Conservation (phyloP, 23 tunicate genomes). For the Trididemnum clinides region DNA sequence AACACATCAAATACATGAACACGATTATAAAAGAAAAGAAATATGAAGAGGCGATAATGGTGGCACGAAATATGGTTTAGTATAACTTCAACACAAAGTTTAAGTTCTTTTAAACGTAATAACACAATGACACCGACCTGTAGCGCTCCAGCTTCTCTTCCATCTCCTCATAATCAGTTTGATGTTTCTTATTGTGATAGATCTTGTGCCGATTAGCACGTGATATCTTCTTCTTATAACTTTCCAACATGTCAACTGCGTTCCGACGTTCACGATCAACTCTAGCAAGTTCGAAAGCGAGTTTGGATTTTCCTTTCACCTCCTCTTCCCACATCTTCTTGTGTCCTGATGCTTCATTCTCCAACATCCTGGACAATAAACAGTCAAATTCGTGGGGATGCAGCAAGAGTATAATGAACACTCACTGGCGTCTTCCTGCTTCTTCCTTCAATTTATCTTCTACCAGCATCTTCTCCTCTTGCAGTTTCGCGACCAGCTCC, state of each 20-base stretch:
- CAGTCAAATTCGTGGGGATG: background rate
- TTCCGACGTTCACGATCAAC: conserved; percentile 54
- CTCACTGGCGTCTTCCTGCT: conserved; percentile 40
- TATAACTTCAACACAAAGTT: no score
- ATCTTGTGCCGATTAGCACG: no score
- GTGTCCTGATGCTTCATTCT: conserved; percentile 80
- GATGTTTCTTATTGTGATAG: no score
- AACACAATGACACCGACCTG: conserved; percentile 49
- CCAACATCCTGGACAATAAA: conserved; percentile 43
- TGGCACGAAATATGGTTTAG: no score
- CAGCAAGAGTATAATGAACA: no score
- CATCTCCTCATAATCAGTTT: no score
- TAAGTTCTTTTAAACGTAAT: no score
- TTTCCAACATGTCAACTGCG: conserved; percentile 26
- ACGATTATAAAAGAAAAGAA: no score
- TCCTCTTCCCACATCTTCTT: conserved; percentile 81
- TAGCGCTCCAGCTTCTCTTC: conserved; percentile 52
- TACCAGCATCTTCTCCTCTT: conserved; percentile 53
- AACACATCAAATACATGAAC: no score
- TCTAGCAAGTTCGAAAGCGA: conserved; percentile 38
- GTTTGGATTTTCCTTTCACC: conserved; percentile 61
- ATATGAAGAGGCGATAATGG: no score
- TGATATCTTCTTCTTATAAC: conserved; percentile 20
- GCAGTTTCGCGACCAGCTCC: conserved; percentile 62
- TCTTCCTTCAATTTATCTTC: conserved; percentile 58